Evolutionary conservation across 2,888 invertebrate genomes (phyloP).

Genomic region (Agonopterix heracliana): DNA sequence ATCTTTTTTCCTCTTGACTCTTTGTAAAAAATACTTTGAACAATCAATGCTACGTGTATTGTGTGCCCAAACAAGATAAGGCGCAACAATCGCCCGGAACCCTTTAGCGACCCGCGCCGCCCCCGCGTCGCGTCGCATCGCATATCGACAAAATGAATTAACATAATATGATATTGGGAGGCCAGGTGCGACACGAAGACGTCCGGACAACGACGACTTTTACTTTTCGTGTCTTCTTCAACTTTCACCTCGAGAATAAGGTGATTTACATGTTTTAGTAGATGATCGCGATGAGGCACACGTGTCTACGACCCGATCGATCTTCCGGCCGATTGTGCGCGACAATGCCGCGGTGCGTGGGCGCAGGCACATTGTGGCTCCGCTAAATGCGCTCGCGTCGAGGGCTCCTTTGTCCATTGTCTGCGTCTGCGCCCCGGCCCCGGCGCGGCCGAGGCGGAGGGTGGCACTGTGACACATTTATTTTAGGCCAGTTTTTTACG

Average conservation of each 20-base stretch:
- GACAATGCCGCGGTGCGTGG: slow-evolving; percentile 46
- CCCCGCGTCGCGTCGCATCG: slow-evolving; percentile 18
- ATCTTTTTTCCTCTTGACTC: slow-evolving; percentile 52
- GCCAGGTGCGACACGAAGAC: slow-evolving; percentile 43
- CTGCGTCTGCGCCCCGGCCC: slow-evolving; percentile 20
- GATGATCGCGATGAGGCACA: slow-evolving; percentile 22
- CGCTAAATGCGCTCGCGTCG: slow-evolving; percentile 45
- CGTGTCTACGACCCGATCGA: slow-evolving; percentile 36
- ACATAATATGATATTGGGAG: slow-evolving; percentile 52
- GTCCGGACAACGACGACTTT: slow-evolving; percentile 46
- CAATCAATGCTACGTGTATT: slow-evolving; percentile 41
- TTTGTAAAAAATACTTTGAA: slow-evolving; percentile 33
- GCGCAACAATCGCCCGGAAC: slow-evolving; percentile 47
- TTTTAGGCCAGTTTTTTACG: slow-evolving; percentile 69
- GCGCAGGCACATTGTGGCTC: slow-evolving; percentile 52
- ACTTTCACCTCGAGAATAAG: slow-evolving; percentile 68
- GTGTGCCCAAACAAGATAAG: slow-evolving; percentile 45
- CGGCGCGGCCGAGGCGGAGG: slow-evolving; percentile 38
- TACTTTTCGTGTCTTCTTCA: slow-evolving; percentile 65
- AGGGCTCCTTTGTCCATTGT: slow-evolving; percentile 69
- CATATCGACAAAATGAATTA: slow-evolving; percentile 41
- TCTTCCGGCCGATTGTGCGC: slow-evolving; percentile 44
- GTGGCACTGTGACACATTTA: slow-evolving; percentile 75
- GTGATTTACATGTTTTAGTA: slow-evolving; percentile 60
- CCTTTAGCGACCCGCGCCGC: slow-evolving; percentile 41